Base-by-base conservation (phyloP, 2,113 vertebrate species). In the Stigmatopora nigra region DNA sequence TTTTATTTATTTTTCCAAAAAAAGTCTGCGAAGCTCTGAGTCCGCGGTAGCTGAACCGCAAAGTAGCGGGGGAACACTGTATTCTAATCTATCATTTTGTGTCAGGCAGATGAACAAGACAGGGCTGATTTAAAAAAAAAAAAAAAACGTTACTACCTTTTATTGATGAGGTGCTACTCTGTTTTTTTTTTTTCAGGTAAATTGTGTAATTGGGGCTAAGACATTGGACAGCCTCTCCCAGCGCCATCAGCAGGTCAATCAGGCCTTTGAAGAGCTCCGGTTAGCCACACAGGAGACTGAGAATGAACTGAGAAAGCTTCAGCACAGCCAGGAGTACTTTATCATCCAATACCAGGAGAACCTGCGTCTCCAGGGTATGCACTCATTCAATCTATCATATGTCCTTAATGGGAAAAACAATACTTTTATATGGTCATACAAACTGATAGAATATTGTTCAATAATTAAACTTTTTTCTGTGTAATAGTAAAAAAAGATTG, bases 281-380 rank as follows among this genome's bases (percentile, higher is more conserved):
- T 75, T 92, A 68, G 88, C 94, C 79, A 96, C 93, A 0, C 93
- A 96, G 83, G 95, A 96, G 75, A 94, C 94, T 0, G 94, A 96
- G 80, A 98, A 90, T 0, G 93, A 97, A 68, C 86, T 97, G 63
- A 93, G 94, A 70, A 96, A 95, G 85, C 88, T 98, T 76, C 94
- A 96, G 82, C 93, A 96, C 88, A 95, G 92, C 0, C 95, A 98
- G 71, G 95, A 98, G 72, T 98, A 95, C 55, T 97, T 98, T 78
- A 97, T 97, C 86, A 98, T 98, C 78, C 96, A 98, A 79, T 98
- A 98, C 80, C 94, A 97, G 80, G 96, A 97, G 83, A 97, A 93
- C 79, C 89, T 97, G 82, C 87, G 94, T 64, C 90, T 98, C 60
- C 90, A 90, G 77, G 86, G 89, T 92, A 63, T 63, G 61, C 59